These are phyloP conservation scores for Dermochelys coriacea DNA, from an alignment of 2,797 vertebrate species.

Conservation along the genomic window DNA sequence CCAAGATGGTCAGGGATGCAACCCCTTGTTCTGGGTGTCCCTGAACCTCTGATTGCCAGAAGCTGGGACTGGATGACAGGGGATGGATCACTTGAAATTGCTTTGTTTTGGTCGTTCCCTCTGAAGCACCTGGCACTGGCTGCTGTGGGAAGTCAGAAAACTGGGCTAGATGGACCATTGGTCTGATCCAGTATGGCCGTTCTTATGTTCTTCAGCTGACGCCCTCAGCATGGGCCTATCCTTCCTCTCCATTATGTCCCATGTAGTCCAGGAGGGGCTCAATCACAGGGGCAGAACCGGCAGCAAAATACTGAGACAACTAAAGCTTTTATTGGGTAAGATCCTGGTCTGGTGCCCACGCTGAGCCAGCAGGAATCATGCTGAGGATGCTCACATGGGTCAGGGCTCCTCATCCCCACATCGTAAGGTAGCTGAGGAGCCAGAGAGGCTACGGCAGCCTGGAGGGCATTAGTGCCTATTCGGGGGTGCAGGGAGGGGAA, in stretches of 20 bases:
- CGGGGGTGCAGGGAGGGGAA: too few species aligned
- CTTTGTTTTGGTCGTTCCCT: neutral
- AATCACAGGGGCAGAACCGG: neutral
- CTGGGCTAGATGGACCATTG: neutral
- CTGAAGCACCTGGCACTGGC: neutral
- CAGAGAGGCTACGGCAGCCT: too few species aligned
- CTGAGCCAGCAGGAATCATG: too few species aligned
- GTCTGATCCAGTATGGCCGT: too few species aligned
- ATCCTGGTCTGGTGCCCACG: neutral
- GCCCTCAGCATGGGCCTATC: neutral
- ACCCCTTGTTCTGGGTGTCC: neutral
- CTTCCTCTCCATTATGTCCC: neutral
- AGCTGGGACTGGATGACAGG: neutral
- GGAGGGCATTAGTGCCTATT: too few species aligned
- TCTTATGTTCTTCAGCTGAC: neutral
- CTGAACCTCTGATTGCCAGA: neutral
- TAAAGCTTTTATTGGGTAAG: neutral
- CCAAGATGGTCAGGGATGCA: neutral
- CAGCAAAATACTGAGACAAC: neutral
- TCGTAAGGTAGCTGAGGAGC: too few species aligned
- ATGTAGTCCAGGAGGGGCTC: neutral
- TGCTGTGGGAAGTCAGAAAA: accelerated
- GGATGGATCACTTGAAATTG: neutral
- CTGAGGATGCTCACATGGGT: too few species aligned
- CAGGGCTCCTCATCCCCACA: too few species aligned